These are phyloP conservation scores for Alligator mississippiensis DNA, from an alignment of 2,113 vertebrate species.

Conservation along the genomic window DNA sequence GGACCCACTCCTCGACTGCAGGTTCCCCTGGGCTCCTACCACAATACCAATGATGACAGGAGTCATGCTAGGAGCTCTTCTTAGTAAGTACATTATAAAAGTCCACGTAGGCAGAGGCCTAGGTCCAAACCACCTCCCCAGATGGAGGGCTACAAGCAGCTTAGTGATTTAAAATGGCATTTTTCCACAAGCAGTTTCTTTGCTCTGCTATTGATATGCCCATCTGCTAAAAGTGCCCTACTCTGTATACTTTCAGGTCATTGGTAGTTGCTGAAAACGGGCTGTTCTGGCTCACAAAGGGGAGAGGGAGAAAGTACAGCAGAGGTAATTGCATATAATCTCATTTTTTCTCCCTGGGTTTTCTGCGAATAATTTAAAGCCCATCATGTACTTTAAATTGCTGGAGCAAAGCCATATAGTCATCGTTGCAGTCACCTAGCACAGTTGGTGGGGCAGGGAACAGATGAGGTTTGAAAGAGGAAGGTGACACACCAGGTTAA, in stretches of 20 bases:
- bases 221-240: accelerated
- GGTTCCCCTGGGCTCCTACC: neutral
- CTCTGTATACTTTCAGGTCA: neutral
- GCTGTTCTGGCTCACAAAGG: neutral
- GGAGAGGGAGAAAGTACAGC: neutral
- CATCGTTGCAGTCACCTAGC: neutral
- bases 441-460: neutral
- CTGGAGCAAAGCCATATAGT: neutral
- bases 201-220: neutral
- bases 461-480: neutral
- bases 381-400: neutral
- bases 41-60: neutral
- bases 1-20: neutral
- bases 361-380: neutral
- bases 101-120: accelerated
- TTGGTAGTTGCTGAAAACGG: neutral
- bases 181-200: neutral
- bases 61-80: no score
- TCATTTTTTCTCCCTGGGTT: neutral
- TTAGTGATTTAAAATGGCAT: no score
- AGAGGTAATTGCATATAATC: neutral
- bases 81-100: neutral
- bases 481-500: neutral
- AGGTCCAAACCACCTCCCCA: neutral
- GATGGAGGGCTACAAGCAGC: no score